These are phyloP conservation scores for Blera fallax DNA, from an alignment of 2,888 invertebrate genomes.

Conservation along the genomic window DNA sequence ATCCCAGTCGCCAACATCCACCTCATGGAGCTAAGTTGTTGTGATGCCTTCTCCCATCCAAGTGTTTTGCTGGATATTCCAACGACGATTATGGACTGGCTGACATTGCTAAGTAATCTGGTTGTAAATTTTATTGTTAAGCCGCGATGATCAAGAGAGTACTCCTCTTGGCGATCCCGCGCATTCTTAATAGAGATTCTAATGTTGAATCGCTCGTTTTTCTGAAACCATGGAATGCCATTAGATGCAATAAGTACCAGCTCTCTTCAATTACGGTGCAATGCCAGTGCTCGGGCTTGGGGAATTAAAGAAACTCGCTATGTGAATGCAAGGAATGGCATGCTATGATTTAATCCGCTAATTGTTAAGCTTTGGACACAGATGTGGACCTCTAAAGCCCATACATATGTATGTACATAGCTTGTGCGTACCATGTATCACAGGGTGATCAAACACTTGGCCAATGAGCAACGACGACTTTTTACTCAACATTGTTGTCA, in stretches of 20 bases:
- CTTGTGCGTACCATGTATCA: not conserved
- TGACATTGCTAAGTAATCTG: conserved; percentile 62
- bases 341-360: conserved; percentile 49
- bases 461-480: conserved; percentile 5
- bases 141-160: conserved; percentile 28
- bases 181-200: conserved; percentile 69
- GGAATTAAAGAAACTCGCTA: conserved; percentile 54
- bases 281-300: conserved; percentile 50
- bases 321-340: conserved; percentile 47
- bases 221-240: conserved; percentile 49
- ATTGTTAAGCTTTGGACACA: conserved; percentile 50
- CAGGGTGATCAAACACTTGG: conserved; percentile 28
- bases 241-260: not conserved
- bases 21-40: conserved; percentile 13
- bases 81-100: conserved; percentile 55
- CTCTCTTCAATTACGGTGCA: conserved; percentile 45
- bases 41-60: conserved; percentile 44
- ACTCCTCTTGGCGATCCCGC: not conserved
- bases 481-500: not conserved
- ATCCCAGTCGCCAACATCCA: conserved; percentile 24
- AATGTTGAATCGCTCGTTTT: conserved; percentile 58
- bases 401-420: no score
- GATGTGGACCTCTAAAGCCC: conserved; percentile 44
- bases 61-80: conserved; percentile 10
- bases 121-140: conserved; percentile 58